phyloP scores from a whole-genome alignment of 2,113 vertebrate genomes.

The Mormoops blainvillei region DNA sequence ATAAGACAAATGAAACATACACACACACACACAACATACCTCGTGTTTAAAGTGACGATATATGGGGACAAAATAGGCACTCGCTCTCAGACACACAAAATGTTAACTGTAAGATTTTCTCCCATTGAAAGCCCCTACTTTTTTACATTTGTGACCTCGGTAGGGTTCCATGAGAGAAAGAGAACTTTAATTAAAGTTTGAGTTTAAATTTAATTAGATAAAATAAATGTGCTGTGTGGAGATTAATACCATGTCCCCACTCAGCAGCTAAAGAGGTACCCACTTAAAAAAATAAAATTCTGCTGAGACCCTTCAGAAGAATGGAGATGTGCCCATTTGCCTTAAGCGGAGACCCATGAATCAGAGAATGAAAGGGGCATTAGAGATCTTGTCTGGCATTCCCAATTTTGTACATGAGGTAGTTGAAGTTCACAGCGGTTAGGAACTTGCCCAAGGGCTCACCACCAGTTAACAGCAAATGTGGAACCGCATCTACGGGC shows the following conservation, averaged over 20 bases:
- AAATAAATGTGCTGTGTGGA: conserved; percentile 59
- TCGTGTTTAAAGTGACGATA: conserved; percentile 70
- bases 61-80: conserved; percentile 67
- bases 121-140: conserved; percentile 36
- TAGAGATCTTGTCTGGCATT: background rate
- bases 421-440: background rate
- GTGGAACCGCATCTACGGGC: background rate
- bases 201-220: conserved; percentile 70
- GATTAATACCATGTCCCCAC: conserved; percentile 14
- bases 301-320: background rate
- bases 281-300: background rate
- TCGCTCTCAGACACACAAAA: conserved; percentile 72
- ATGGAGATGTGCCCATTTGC: background rate
- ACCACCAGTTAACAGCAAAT: background rate
- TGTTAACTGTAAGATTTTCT: conserved; percentile 64
- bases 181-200: conserved; percentile 64
- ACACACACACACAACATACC: conserved; percentile 67
- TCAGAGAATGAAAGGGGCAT: background rate
- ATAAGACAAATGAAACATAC: conserved; percentile 71
- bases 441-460: background rate
- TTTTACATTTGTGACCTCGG: conserved; percentile 66
- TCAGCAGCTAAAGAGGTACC: background rate
- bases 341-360: background rate
- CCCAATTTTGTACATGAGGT: background rate
- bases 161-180: conserved; percentile 54